These are phyloP conservation scores for Dioctria rufipes DNA, from an alignment of 2,888 invertebrate species.

Conservation along the genomic window DNA sequence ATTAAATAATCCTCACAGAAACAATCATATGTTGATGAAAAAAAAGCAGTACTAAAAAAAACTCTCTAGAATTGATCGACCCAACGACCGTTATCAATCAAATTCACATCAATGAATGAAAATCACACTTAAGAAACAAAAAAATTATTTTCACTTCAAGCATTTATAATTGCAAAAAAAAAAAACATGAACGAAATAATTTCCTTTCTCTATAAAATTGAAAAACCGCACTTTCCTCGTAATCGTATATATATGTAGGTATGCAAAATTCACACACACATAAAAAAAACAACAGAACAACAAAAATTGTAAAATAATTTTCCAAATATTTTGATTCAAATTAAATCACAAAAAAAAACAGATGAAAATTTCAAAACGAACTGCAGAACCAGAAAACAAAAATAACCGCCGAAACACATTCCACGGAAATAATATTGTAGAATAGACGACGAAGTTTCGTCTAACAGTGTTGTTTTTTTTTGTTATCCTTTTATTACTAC, in stretches of 20 bases:
- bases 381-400: background rate
- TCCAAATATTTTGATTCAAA: background rate
- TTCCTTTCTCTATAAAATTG: background rate
- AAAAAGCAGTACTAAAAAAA: background rate
- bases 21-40: background rate
- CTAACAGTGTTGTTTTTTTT: background rate
- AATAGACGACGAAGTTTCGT: background rate
- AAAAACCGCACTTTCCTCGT: background rate
- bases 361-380: background rate
- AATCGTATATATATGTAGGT: background rate
- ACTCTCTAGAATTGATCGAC: background rate
- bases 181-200: constrained; percentile 7
- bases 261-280: no score
- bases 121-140: constrained; percentile 3
- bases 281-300: no score
- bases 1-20: no score
- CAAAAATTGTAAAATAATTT: no score
- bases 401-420: background rate
- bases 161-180: constrained; percentile 9
- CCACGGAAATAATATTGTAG: background rate
- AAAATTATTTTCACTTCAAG: constrained; percentile 8
- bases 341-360: background rate
- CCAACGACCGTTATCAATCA: constrained; percentile 23
- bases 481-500: background rate
- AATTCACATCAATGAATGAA: constrained; percentile 1